Conservation (phyloP, 1,140 invertebrate genomes). For the Macrocentrus cingulum region DNA sequence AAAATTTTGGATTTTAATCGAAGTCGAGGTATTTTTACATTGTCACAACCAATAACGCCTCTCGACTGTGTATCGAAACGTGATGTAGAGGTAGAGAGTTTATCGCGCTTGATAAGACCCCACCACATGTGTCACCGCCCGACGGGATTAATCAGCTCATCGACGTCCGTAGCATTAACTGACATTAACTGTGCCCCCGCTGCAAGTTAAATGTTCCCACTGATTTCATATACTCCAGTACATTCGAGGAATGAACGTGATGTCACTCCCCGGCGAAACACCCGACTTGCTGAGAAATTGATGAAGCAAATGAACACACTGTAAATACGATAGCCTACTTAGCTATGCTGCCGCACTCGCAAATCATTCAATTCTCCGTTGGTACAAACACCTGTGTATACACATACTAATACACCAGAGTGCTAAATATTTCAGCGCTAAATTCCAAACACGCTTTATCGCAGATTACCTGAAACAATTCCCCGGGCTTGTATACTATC, state of each 20-base stretch:
- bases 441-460: constrained; percentile 1
- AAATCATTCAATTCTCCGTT: neutral
- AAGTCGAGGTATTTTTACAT: too few species aligned
- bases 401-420: neutral
- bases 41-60: neutral
- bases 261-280: too few species aligned
- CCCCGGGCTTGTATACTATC: too few species aligned
- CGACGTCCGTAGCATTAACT: too few species aligned
- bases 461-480: neutral
- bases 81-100: neutral
- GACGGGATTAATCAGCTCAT: constrained; percentile 3
- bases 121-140: neutral
- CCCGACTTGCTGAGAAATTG: too few species aligned
- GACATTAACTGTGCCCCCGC: too few species aligned
- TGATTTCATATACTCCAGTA: too few species aligned
- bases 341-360: neutral
- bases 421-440: neutral
- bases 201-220: too few species aligned
- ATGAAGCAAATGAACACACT: too few species aligned
- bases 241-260: too few species aligned
- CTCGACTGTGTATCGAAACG: constrained; percentile 8
- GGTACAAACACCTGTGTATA: neutral
- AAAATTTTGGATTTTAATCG: too few species aligned
- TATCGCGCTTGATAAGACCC: neutral
- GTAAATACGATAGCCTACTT: too few species aligned